Base-by-base conservation (phyloP, 2,113 vertebrate species). In the Stegostoma tigrinum region DNA sequence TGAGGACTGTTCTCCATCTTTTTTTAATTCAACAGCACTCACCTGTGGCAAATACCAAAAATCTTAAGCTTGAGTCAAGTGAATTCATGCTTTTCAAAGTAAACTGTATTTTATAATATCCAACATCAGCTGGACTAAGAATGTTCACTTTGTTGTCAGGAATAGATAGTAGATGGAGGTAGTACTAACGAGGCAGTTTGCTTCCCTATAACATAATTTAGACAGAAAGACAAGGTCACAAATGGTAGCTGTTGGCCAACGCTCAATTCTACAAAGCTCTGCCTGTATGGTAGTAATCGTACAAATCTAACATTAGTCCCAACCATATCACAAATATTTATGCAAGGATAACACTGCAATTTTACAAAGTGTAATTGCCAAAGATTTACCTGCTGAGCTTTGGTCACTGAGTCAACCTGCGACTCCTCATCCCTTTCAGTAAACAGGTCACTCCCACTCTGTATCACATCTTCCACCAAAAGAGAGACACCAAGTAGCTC, bases 391-490 rank as follows among this genome's bases (percentile, higher is more conserved):
- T 97, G 96, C 95, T 96, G 95, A 52, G 94, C 90, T 93, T 91
- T 91, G 66, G 95, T 87, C 61, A 14, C 14, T 0, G 48, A 95
- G 68, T 89, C 83, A 78, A 96, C 96, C 85, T 7, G 5, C 94
- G 96, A 94, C 19, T 94, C n/a, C 0, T 30, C 67, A 52, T 80
- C 94, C 55, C 96, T 96, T 95, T 95, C 96, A 96, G 94, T 0
- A 3, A 97, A 96, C 5, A 96, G 96, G 83, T 96, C 23, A 6
- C 38, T 66, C 91, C 96, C 97, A 19, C 96, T 96, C 96, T 96
- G 97, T 91, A 98, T 96, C 5, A 98, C 96, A 67, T 97, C 97
- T 96, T 98, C 97, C 97, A 98, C 96, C 21, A 98, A 96, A 95
- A 98, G 97, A 0, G 97, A 97, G 95, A 98, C 96, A 0, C 96